phyloP scores from a whole-genome alignment of 2,113 vertebrate genomes.

The Aphelocoma coerulescens region DNA sequence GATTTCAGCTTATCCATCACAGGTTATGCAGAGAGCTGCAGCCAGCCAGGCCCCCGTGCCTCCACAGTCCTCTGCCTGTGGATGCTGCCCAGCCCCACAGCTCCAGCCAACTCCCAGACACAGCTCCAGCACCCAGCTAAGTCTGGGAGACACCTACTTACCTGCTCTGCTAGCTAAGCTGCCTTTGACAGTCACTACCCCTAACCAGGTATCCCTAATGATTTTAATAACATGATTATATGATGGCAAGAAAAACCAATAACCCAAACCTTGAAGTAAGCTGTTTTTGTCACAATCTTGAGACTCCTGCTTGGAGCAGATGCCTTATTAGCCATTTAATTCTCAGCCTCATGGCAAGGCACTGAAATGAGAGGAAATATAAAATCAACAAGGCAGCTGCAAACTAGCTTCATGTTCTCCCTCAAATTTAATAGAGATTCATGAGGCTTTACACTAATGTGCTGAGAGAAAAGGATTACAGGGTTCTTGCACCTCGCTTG shows the following conservation, averaged over 20 bases:
- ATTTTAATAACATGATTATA: constrained; percentile 3
- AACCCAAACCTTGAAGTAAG: constrained; percentile 5
- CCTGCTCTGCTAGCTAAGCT: not conserved
- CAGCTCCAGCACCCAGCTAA: not conserved
- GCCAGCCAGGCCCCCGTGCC: fast-evolving
- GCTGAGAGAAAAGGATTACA: not conserved
- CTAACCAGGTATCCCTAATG: not conserved
- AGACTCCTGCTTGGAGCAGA: constrained; percentile 34
- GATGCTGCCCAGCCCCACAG: not conserved
- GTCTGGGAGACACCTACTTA: fast-evolving
- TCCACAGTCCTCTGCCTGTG: not conserved
- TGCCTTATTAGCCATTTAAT: constrained; percentile 48
- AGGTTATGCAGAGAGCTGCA: not conserved
- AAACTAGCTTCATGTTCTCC: constrained; percentile 31
- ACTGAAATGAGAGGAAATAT: constrained; percentile 14
- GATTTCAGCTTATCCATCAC: not conserved
- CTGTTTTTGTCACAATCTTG: constrained; percentile 9
- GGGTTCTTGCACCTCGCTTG: not conserved
- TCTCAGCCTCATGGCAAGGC: constrained; percentile 14
- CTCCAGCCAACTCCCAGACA: not conserved
- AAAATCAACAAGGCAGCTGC: constrained; percentile 55
- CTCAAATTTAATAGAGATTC: constrained; percentile 57
- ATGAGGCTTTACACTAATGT: constrained; percentile 36
- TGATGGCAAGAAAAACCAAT: constrained; percentile 10
- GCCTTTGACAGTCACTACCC: not conserved